Evolutionary conservation across 1,140 invertebrate genomes (phyloP), one percentile per base, ranked within the genome.

Genomic region (Pygmarrhopalites habei): DNA sequence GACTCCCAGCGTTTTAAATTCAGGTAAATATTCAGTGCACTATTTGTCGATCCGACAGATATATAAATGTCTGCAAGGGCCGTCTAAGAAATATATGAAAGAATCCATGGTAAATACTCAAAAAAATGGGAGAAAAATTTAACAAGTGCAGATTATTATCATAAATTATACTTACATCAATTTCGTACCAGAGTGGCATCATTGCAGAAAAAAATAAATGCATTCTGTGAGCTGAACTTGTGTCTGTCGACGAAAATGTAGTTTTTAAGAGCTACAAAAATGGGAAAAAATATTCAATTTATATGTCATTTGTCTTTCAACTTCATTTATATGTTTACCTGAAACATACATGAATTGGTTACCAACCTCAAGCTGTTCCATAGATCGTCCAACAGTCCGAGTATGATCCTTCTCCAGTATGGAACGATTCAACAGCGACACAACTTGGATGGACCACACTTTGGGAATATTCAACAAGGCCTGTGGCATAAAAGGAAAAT

Each of bases 1-100:
- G 95, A 85, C 70, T 96, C 90, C 94, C 93, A 98, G n/a, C 89
- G 75, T 64, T 90, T 79, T 12, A 95, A 78, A 51, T 83, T 77
- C 23, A 88, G 78, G 75, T 86, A 97, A 32, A 93, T 78, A 68
- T 95, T 90, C 17, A 98, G 78, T 29, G 93, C 93, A 28, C 83
- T 84, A 73, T 93, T 93, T 0, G 87, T 80, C 60, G 89, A 80
- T 28, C 92, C 92, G 30, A 96, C 72, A 69, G 84, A 86, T 0
- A 25, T 26, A 7, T 32, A 28, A 17, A 67, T 32, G 35, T 67
- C 53, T 17, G 49, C 65, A 3, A 63, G 15, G 3, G 55, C 41
- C 15, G 25, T n/a, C 65, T 66, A 28, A 41, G 44, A 44, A 21
- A 10, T 14, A 51, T n/a, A n/a, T n/a, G n/a, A n/a, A n/a, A n/a